Base-by-base conservation (phyloP, 2,797 vertebrate species). In the Xenops minutus region DNA sequence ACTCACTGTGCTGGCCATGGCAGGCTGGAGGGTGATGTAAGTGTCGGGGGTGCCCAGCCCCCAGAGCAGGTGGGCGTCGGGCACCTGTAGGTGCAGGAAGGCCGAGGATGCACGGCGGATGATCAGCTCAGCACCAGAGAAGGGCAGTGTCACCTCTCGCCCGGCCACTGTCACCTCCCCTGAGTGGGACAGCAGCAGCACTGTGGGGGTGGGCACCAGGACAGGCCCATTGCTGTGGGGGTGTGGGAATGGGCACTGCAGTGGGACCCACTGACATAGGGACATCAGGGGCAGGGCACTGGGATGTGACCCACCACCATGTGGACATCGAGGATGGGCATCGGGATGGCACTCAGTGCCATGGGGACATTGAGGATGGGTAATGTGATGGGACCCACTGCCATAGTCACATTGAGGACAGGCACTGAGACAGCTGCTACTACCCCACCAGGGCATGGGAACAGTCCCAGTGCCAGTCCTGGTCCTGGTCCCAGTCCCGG, bases 41-140 rank as follows among this genome's bases (percentile, higher is more conserved):
- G 81, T 88, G 2, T 98, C 72, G 9, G 99, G 98, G 56, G 98
- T 98, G 4, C 98, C 97, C 49, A 99, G 74, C 27, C 98, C 97
- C 99, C 99, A 99, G 15, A 99, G 98, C 39, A 99, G 15, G 56
- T 97, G 98, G n/a, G 98, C 98, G 6, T 98, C 98, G 10, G 98
- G 98, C 1, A 98, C 90, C 92, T 97, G 98, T 49, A 99, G 97
- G 32, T 99, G 97, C 74, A 99, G 95, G 95, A 99, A 99, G 76
- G 98, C 93, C 8, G 99, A 99, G 26, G 99, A 99, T 9, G 98
- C 98, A 2, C 51, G 96, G 18, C 95, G 97, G 34, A 99, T 63
- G 1, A 93, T 96, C 94, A 99, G 96, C 85, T 98, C 84, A 1
- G 97, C 91, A 0, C 98, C 97, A 14, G 95, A 90, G 64, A 99